Evolutionary conservation across 2,113 vertebrate genomes (phyloP).

Genomic region (Acanthochromis polyacanthus): DNA sequence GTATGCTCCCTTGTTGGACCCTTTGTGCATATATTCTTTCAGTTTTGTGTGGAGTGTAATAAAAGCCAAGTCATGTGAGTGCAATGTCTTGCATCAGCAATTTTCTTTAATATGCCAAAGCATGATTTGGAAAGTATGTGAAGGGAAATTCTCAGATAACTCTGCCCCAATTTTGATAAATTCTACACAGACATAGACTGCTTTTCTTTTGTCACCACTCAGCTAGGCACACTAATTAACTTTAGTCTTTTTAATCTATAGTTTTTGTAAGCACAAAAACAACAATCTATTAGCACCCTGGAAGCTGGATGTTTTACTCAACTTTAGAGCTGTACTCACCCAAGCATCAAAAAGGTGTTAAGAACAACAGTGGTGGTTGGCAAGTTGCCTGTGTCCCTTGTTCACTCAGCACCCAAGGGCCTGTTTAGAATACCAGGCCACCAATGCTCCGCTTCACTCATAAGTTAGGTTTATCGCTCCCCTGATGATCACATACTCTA

Average conservation of each 20-base stretch:
- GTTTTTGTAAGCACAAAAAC: slow-evolving; percentile 47
- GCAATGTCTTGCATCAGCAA: neutral
- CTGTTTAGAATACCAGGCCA: slow-evolving; percentile 64
- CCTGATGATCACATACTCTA: slow-evolving; percentile 35
- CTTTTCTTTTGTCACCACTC: slow-evolving; percentile 19
- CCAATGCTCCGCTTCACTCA: slow-evolving; percentile 44
- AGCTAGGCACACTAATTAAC: neutral
- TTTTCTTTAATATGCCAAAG: slow-evolving; percentile 14
- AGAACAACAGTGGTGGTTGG: slow-evolving; percentile 73
- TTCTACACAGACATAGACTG: neutral
- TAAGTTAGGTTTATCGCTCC: slow-evolving; percentile 42
- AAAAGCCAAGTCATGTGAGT: neutral
- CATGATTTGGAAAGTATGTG: neutral
- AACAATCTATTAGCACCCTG: slow-evolving; percentile 47
- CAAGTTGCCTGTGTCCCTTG: slow-evolving; percentile 71
- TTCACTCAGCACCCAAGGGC: slow-evolving; percentile 71
- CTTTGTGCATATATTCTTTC: neutral
- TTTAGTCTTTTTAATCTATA: slow-evolving; percentile 9
- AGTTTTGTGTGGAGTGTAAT: neutral
- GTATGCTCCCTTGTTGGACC: neutral
- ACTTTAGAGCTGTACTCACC: slow-evolving; percentile 26
- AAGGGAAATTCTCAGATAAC: neutral
- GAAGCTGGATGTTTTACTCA: slow-evolving; percentile 33
- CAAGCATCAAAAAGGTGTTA: slow-evolving; percentile 62
- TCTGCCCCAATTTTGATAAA: neutral